Conservation (phyloP, 2,888 invertebrate species). For the Lithophane leautieri region DNA sequence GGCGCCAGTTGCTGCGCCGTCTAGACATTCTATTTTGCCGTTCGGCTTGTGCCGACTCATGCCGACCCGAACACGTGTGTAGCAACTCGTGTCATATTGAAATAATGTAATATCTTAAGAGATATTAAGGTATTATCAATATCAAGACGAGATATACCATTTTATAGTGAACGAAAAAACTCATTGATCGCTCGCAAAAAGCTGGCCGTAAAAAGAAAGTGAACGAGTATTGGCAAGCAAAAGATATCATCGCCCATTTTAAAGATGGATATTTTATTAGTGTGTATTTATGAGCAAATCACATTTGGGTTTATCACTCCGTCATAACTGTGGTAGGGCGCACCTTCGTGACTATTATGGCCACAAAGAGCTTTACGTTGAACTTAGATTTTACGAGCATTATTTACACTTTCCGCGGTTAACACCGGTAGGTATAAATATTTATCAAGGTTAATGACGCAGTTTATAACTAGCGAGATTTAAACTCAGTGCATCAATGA, state of each 20-base stretch:
- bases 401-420: conserved; percentile 11
- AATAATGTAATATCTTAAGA: background rate
- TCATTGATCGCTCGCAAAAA: conserved; percentile 21
- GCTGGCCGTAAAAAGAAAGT: conserved; percentile 18
- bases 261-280: conserved; percentile 28
- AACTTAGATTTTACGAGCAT: conserved; percentile 28
- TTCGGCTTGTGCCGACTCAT: background rate
- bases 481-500: too few relatives aligned
- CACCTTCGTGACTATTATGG: conserved; percentile 20
- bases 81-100: background rate
- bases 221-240: conserved; percentile 20
- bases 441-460: too few relatives aligned
- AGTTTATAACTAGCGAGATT: background rate
- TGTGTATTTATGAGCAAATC: conserved; percentile 48
- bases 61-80: background rate
- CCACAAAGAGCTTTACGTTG: background rate
- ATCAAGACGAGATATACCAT: background rate
- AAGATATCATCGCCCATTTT: conserved; percentile 22
- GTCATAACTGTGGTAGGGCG: conserved; percentile 34
- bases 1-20: too few relatives aligned
- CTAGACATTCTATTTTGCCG: background rate
- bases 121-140: background rate
- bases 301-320: conserved; percentile 48
- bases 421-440: background rate
- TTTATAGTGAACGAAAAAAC: background rate